Conservation (phyloP, 2,888 invertebrate genomes). For the Odontomyia ornata region DNA sequence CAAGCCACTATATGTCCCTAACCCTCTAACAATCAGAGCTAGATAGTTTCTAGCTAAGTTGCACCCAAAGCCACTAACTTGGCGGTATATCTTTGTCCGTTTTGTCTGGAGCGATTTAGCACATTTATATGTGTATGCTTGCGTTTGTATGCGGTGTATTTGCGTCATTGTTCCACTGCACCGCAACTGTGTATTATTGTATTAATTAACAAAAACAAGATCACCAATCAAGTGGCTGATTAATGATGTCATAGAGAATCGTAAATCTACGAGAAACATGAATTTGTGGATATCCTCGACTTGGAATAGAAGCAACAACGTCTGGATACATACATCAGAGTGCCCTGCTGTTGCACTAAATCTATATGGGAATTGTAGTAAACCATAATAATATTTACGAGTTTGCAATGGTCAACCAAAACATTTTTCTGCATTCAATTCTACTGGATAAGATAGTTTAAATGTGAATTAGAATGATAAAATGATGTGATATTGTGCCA, state of each 20-base stretch:
- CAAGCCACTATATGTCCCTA: slow-evolving; percentile 11
- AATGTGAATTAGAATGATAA: too few species aligned
- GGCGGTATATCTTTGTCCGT: neutral
- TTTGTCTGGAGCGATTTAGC: neutral
- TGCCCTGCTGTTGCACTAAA: neutral
- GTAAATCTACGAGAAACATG: slow-evolving; percentile 60
- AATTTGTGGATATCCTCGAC: slow-evolving; percentile 46
- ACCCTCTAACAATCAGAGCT: neutral
- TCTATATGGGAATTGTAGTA: slow-evolving; percentile 9
- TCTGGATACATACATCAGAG: slow-evolving; percentile 4
- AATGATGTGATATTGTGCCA: too few species aligned
- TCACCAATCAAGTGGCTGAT: slow-evolving; percentile 65
- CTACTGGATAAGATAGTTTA: too few species aligned
- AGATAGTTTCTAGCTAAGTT: slow-evolving; percentile 42
- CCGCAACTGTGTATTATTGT: slow-evolving; percentile 59
- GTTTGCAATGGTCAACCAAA: slow-evolving; percentile 37
- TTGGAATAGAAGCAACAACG: slow-evolving; percentile 26
- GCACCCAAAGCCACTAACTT: neutral
- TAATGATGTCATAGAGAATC: slow-evolving; percentile 64
- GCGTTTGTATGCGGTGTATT: slow-evolving; percentile 31
- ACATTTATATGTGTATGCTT: slow-evolving; percentile 15
- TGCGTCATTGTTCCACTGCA: slow-evolving; percentile 39
- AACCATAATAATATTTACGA: slow-evolving; percentile 17
- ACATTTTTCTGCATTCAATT: slow-evolving; percentile 36
- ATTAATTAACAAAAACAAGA: slow-evolving; percentile 66